phyloP scores from a whole-genome alignment of 2,888 invertebrate genomes.

The Nasonia oneida region DNA sequence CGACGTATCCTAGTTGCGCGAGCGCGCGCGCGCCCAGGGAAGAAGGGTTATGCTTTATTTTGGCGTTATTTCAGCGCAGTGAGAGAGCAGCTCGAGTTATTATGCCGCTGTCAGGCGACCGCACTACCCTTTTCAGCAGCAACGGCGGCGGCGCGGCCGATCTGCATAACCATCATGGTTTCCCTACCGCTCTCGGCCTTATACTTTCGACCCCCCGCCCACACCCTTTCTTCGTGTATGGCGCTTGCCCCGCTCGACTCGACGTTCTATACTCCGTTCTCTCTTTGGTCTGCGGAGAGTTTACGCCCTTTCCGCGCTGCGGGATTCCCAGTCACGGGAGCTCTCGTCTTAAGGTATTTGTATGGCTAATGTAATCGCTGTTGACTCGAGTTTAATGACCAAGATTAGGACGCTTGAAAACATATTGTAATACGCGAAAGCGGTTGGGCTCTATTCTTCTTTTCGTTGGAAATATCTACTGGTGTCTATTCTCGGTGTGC shows the following conservation, averaged over 20 bases:
- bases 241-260: conserved; percentile 50
- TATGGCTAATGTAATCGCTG: conserved; percentile 4
- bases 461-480: no score
- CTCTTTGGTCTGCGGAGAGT: not conserved
- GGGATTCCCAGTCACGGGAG: conserved; percentile 10
- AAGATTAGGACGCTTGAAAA: not conserved
- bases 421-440: not conserved
- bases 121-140: conserved; percentile 66
- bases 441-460: not conserved
- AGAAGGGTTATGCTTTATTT: conserved; percentile 73
- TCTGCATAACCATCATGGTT: conserved; percentile 74
- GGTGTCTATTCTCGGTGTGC: no score
- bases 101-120: conserved; percentile 69
- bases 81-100: conserved; percentile 61
- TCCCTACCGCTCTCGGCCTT: conserved; percentile 62
- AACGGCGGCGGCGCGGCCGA: conserved; percentile 62
- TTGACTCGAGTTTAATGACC: not conserved
- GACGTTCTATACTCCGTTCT: not conserved
- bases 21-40: conserved; percentile 34
- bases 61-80: conserved; percentile 66
- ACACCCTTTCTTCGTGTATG: conserved; percentile 66
- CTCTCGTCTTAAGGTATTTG: conserved; percentile 17
- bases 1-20: not conserved
- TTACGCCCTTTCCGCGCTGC: conserved; percentile 28
- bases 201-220: conserved; percentile 59